A percentile compares a stretch with the other conserved stretches of the same genome.
Evolutionary conservation across 2,113 vertebrate species (phyloP).

Genomic region (Perognathus longimembris): DNA sequence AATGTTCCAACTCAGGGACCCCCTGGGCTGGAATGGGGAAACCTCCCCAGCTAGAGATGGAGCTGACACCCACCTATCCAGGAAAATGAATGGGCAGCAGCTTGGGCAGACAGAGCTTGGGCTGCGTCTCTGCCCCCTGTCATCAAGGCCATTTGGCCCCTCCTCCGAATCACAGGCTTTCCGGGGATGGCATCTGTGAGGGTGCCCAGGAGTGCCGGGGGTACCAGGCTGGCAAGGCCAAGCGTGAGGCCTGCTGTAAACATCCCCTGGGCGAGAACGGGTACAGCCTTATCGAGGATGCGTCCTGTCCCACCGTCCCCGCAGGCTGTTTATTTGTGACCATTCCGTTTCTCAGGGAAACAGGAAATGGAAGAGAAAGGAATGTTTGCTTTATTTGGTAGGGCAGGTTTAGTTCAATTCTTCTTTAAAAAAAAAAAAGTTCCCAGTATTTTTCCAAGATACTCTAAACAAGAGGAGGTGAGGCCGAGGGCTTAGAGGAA

Average conservation of each 20-base stretch:
- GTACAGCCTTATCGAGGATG: conserved; percentile 10
- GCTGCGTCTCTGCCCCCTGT: not conserved
- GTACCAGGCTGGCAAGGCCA: not conserved
- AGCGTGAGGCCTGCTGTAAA: not conserved
- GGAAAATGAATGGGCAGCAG: not conserved
- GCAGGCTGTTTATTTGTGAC: conserved; percentile 66
- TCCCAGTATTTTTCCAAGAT: conserved; percentile 71
- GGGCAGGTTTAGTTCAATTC: conserved; percentile 63
- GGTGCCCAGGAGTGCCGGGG: accelerated
- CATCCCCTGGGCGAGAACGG: not conserved
- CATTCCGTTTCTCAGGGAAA: conserved; percentile 72
- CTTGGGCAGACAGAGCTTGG: accelerated
- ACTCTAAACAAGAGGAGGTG: not conserved
- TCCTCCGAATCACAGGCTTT: not conserved
- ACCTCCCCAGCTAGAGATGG: not conserved
- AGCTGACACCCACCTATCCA: not conserved
- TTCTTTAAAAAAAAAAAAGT: conserved; percentile 62
- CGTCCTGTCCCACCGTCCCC: conserved; percentile 35
- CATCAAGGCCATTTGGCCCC: not conserved
- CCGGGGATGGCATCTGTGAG: not conserved
- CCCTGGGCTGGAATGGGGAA: not conserved
- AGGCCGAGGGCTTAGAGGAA: not conserved
- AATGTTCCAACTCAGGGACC: not conserved
- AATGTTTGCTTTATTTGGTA: conserved; percentile 59
- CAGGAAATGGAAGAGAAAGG: conserved; percentile 77